Evolutionary conservation across 2,113 vertebrate species (phyloP).

Genomic region (Dipodomys spectabilis): DNA sequence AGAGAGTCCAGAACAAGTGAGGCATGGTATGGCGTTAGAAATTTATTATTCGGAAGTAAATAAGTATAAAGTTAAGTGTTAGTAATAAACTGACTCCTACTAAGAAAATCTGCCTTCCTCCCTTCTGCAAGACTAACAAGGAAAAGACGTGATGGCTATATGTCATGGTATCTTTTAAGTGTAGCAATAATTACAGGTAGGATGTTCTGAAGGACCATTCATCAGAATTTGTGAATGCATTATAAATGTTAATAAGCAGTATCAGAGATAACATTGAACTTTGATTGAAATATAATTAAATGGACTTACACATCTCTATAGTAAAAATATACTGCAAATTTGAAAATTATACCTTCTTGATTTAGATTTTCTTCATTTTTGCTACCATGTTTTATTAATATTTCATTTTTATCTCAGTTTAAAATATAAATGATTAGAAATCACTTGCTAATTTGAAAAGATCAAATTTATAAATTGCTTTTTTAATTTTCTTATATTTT

Average conservation of each 20-base stretch:
- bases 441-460: neutral
- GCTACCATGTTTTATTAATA: neutral
- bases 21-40: neutral
- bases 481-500: constrained; percentile 18
- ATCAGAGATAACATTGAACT: neutral
- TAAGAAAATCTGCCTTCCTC: neutral
- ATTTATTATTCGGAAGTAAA: constrained; percentile 11
- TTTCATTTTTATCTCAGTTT: neutral
- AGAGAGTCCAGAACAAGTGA: neutral
- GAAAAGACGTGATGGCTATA: neutral
- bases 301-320: neutral
- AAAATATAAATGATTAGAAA: neutral
- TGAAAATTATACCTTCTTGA: neutral
- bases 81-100: neutral
- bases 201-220: neutral
- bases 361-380: neutral
- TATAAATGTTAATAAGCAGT: constrained; percentile 42
- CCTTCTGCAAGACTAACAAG: neutral
- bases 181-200: neutral
- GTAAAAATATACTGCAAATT: constrained; percentile 24
- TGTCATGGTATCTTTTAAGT: neutral
- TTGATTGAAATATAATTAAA: constrained; percentile 29
- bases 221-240: constrained; percentile 42
- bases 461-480: neutral
- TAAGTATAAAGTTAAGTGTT: neutral